Conservation (phyloP, 1,140 invertebrate genomes). For the Sitobion miscanthi region DNA sequence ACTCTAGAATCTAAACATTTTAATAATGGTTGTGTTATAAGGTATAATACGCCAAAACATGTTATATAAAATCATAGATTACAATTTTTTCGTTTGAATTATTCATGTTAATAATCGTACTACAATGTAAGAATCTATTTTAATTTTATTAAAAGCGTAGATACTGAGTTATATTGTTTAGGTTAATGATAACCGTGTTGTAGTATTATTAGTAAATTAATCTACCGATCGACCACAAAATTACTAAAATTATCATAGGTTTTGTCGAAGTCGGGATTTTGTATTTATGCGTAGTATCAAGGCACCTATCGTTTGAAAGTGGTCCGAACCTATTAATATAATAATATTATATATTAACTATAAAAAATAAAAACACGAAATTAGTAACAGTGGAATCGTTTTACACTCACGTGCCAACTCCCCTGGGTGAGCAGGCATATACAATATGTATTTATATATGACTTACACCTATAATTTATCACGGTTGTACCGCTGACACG, state of each 20-base stretch:
- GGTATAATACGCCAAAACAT: too few species aligned
- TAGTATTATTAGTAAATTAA: neutral
- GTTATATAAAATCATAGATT: too few species aligned
- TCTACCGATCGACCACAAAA: neutral
- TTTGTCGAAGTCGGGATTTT: too few species aligned
- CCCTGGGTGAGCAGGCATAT: neutral
- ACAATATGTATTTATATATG: neutral
- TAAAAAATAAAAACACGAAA: neutral
- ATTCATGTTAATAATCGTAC: neutral
- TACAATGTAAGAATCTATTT: neutral
- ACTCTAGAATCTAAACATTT: too few species aligned
- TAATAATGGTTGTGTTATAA: too few species aligned
- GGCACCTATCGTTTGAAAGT: too few species aligned
- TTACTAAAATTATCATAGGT: neutral
- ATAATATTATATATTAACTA: neutral
- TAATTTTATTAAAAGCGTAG: neutral
- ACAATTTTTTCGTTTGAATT: too few species aligned
- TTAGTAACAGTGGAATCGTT: neutral
- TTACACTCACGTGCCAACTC: neutral
- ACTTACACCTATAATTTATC: neutral
- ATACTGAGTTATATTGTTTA: neutral
- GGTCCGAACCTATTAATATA: too few species aligned
- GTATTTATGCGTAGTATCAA: neutral
- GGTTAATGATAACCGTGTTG: neutral
- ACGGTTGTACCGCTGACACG: neutral